phyloP scores from a whole-genome alignment of 2,888 invertebrate genomes.

The Sthenelais limicola region DNA sequence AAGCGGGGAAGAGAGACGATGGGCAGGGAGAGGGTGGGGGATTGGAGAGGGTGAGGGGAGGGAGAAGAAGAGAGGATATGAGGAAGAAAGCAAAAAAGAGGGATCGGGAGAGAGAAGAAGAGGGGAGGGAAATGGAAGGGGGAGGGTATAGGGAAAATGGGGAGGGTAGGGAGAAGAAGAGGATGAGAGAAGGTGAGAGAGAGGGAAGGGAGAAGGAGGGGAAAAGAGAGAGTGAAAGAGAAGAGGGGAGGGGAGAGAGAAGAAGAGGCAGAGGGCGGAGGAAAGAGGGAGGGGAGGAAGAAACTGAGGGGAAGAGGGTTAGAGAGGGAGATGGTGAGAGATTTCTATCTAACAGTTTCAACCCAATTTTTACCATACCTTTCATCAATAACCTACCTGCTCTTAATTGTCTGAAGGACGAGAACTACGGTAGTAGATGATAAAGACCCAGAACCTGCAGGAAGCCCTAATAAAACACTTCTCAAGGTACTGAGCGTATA shows the following conservation, averaged over 20 bases:
- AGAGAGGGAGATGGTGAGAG: not conserved
- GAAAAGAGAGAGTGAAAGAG: not conserved
- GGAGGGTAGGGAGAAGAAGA: conserved; percentile 4
- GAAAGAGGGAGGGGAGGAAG: too few relatives aligned
- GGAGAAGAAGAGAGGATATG: too few relatives aligned
- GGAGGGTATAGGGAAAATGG: not conserved
- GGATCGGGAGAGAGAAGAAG: not conserved
- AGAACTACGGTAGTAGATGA: too few relatives aligned
- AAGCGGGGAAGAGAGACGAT: not conserved
- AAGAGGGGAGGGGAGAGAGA: not conserved
- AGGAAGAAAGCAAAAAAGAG: not conserved
- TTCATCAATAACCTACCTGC: too few relatives aligned
- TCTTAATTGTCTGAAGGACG: too few relatives aligned
- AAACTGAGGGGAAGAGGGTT: too few relatives aligned
- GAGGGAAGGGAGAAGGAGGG: not conserved
- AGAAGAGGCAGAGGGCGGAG: not conserved
- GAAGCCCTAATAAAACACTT: too few relatives aligned
- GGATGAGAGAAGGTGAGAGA: not conserved
- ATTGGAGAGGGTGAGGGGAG: not conserved
- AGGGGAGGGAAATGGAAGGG: not conserved
- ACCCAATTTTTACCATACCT: too few relatives aligned
- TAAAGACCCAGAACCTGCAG: too few relatives aligned
- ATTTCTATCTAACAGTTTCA: too few relatives aligned
- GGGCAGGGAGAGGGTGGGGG: not conserved
- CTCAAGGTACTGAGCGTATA: too few relatives aligned